These are phyloP conservation scores for Megastigmus dorsalis DNA, from an alignment of 2,888 invertebrate genomes.

Conservation along the genomic window DNA sequence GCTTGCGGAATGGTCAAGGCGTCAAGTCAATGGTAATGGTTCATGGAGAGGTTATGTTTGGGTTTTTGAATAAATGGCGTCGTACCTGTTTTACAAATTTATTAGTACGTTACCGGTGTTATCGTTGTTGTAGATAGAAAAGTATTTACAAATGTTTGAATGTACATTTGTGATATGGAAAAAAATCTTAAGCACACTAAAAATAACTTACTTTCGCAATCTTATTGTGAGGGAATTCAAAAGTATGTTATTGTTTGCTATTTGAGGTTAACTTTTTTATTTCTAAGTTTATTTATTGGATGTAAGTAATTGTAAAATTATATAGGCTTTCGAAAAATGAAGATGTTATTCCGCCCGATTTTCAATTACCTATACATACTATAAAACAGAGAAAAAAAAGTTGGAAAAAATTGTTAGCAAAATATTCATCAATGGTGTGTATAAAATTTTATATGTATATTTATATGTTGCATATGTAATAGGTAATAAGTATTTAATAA, in stretches of 20 bases:
- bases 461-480: background rate
- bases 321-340: background rate
- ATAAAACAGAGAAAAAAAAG: constrained; percentile 53
- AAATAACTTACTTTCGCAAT: constrained; percentile 5
- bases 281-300: background rate
- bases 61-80: too few relatives aligned
- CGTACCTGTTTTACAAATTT: too few relatives aligned
- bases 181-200: background rate
- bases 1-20: too few relatives aligned
- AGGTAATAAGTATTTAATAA: too few relatives aligned
- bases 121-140: too few relatives aligned
- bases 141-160: too few relatives aligned
- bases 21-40: too few relatives aligned
- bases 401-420: constrained; percentile 63
- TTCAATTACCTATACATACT: constrained; percentile 52
- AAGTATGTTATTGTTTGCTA: constrained; percentile 8
- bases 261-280: background rate
- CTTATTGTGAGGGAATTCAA: constrained; percentile 11
- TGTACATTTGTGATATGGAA: constrained; percentile 1
- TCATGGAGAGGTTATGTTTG: too few relatives aligned
- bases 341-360: background rate
- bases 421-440: constrained; percentile 59
- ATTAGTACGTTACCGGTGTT: too few relatives aligned
- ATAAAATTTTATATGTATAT: background rate
- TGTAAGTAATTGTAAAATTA: background rate